Conservation (phyloP, 2,113 vertebrate species). For the Bambusicola thoracicus region DNA sequence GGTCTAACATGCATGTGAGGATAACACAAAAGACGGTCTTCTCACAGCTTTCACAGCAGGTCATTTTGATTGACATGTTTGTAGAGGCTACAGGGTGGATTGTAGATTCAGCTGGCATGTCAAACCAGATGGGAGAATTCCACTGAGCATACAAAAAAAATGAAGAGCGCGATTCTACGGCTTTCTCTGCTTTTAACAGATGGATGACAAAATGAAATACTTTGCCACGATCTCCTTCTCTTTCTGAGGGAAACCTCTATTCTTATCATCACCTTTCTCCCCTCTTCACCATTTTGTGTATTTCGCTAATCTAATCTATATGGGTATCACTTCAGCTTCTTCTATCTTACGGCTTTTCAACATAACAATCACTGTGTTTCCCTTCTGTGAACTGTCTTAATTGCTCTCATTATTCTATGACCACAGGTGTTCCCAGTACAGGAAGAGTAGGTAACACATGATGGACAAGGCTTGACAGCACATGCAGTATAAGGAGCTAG, state of each 20-base stretch:
- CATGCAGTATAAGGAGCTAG: not conserved
- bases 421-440: not conserved
- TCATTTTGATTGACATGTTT: conserved; percentile 73
- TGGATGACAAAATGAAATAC: conserved; percentile 23
- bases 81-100: conserved; percentile 59
- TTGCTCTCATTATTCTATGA: not conserved
- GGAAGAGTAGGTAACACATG: not conserved
- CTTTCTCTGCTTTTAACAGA: conserved; percentile 8
- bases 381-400: not conserved
- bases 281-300: not conserved
- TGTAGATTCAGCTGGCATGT: conserved; percentile 76
- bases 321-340: not conserved
- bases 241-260: not conserved
- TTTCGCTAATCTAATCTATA: not conserved
- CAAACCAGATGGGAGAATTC: conserved; percentile 74
- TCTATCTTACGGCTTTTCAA: not conserved
- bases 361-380: not conserved
- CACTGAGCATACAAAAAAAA: conserved; percentile 25
- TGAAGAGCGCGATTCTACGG: not conserved
- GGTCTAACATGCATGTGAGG: conserved; percentile 54
- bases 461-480: not conserved
- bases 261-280: not conserved
- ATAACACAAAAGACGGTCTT: conserved; percentile 59
- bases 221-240: not conserved
- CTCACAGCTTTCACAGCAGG: conserved; percentile 73